Evolutionary conservation across 2,888 invertebrate species (phyloP).

Genomic region (Ennomos fuscantarius): DNA sequence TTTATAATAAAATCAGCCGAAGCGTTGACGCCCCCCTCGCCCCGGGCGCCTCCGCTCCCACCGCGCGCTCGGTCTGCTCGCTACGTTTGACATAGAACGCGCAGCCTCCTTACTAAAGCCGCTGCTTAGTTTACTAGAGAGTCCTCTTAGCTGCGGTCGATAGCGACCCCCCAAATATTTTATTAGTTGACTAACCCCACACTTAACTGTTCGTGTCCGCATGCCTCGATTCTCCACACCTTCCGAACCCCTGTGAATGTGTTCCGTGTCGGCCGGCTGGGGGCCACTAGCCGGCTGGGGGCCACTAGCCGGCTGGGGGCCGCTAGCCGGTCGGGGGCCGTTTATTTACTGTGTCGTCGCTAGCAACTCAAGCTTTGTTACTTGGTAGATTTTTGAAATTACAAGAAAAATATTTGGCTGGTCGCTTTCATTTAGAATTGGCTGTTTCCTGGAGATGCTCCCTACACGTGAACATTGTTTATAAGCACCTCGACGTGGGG

Average conservation of each 20-base stretch:
- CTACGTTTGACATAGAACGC: conserved; percentile 23
- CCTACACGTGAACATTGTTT: conserved; percentile 56
- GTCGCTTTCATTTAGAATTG: conserved; percentile 77
- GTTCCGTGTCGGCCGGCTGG: conserved; percentile 60
- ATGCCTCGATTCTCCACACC: conserved; percentile 68
- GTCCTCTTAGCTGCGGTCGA: conserved; percentile 46
- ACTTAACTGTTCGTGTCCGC: conserved; percentile 65
- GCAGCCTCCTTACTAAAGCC: conserved; percentile 30
- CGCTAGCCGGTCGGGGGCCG: too few species aligned
- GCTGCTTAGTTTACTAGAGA: conserved; percentile 23
- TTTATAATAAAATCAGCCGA: conserved; percentile 41
- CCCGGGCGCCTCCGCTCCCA: conserved; percentile 64
- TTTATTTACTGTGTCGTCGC: conserved; percentile 66
- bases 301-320: conserved; percentile 45
- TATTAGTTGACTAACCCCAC: conserved; percentile 58
- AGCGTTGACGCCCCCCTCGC: conserved; percentile 37
- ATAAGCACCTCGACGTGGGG: conserved; percentile 23
- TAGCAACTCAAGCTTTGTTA: conserved; percentile 73
- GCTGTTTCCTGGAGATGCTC: conserved; percentile 72
- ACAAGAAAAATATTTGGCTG: conserved; percentile 73
- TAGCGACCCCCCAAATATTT: conserved; percentile 73
- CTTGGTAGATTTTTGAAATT: conserved; percentile 57
- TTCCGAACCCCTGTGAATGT: conserved; percentile 70
- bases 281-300: conserved; percentile 44
- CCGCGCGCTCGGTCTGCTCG: conserved; percentile 47